phyloP scores from a whole-genome alignment of 1,140 invertebrate species.

The Drosophila azteca region DNA sequence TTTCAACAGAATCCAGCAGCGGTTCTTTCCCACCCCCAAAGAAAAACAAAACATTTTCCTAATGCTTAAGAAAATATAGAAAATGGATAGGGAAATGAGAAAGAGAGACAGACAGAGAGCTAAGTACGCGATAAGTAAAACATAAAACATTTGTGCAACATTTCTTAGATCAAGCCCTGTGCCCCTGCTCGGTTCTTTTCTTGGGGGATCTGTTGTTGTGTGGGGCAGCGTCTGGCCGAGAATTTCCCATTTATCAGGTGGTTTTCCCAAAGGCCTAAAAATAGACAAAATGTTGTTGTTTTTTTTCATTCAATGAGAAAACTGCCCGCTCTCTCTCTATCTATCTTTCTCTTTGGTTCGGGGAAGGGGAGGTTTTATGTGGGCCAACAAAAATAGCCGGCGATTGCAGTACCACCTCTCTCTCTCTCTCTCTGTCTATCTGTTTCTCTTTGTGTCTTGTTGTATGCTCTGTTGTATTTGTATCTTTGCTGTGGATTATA shows the following conservation, averaged over 20 bases:
- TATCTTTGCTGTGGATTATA: constrained; percentile 49
- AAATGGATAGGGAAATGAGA: background rate
- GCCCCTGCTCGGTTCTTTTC: too few species aligned
- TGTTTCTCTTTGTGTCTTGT: too few species aligned
- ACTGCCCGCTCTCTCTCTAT: constrained; percentile 13
- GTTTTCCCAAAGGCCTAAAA: constrained; percentile 78
- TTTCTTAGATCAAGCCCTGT: too few species aligned
- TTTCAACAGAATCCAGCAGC: too few species aligned
- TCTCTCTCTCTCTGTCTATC: constrained; percentile 2
- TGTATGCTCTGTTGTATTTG: too few species aligned
- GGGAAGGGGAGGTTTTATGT: constrained; percentile 38
- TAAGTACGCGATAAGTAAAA: constrained; percentile 33
- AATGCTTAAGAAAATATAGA: background rate
- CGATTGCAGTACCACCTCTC: constrained; percentile 39
- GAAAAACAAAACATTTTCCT: too few species aligned
- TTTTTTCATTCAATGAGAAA: constrained; percentile 58
- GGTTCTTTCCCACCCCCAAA: too few species aligned
- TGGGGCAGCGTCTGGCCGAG: constrained; percentile 28
- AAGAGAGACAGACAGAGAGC: background rate
- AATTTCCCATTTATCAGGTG: constrained; percentile 74
- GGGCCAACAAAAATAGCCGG: constrained; percentile 72
- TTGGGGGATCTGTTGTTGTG: background rate
- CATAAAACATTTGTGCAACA: constrained; percentile 39
- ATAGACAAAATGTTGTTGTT: constrained; percentile 68
- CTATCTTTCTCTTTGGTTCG: constrained; percentile 8